These are phyloP conservation scores for Drosophila willistoni DNA, from an alignment of 1,140 invertebrate species.

Conservation along the genomic window DNA sequence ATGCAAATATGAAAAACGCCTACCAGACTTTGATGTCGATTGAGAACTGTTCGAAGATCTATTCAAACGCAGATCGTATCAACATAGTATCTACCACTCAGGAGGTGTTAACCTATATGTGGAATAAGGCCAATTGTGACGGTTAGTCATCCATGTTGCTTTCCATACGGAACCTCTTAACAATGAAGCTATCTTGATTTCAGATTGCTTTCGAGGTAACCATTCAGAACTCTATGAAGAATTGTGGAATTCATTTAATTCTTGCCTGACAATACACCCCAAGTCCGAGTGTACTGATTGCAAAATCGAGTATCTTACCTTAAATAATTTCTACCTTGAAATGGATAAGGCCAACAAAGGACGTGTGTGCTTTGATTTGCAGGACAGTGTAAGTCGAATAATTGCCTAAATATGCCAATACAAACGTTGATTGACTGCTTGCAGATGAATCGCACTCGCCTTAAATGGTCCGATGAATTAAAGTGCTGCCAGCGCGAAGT, in stretches of 20 bases:
- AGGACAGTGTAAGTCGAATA: slow-evolving; percentile 58
- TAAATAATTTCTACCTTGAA: slow-evolving; percentile 61
- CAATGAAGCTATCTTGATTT: not conserved
- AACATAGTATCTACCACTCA: slow-evolving; percentile 66
- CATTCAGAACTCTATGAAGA: slow-evolving; percentile 27
- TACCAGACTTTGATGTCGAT: slow-evolving; percentile 33
- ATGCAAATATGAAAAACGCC: not conserved
- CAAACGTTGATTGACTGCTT: not conserved
- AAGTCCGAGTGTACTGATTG: slow-evolving; percentile 41
- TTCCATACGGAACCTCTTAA: no score
- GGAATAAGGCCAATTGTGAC: slow-evolving; percentile 66
- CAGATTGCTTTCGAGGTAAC: slow-evolving; percentile 60
- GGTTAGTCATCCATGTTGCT: slow-evolving; percentile 41
- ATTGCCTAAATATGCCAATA: not conserved
- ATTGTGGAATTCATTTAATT: not conserved
- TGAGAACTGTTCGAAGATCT: slow-evolving; percentile 54
- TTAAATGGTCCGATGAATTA: slow-evolving; percentile 65
- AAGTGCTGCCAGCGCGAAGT: slow-evolving; percentile 69
- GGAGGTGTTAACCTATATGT: slow-evolving; percentile 51
- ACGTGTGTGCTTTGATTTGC: slow-evolving; percentile 69
- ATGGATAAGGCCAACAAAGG: slow-evolving; percentile 64
- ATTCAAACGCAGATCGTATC: slow-evolving; percentile 67
- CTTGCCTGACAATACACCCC: not conserved
- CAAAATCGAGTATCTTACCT: slow-evolving; percentile 34
- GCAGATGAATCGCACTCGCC: slow-evolving; percentile 76